Percentiles rank a stretch among this genome's conserved stretches.
Conservation (phyloP, 2,113 vertebrate genomes). For the Mandrillus leucophaeus region DNA sequence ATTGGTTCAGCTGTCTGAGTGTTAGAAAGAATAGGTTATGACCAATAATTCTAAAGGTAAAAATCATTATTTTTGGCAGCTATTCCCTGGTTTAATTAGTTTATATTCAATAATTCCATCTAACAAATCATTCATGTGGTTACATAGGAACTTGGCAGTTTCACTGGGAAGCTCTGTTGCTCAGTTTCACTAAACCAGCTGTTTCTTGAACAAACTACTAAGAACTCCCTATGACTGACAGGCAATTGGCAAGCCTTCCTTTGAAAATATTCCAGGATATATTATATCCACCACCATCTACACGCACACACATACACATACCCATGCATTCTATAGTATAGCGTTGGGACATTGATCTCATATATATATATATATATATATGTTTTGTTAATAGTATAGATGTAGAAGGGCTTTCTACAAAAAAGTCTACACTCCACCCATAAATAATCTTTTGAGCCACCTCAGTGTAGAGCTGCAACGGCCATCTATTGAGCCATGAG, state of each 20-base stretch:
- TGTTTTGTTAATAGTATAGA: neutral
- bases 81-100: constrained; percentile 7
- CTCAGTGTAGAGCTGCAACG: neutral
- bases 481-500: neutral
- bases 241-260: neutral
- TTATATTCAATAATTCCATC: constrained; percentile 34
- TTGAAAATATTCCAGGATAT: constrained; percentile 24
- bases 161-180: neutral
- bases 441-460: neutral
- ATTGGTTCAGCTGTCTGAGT: constrained; percentile 9
- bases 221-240: neutral
- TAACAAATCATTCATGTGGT: constrained; percentile 28
- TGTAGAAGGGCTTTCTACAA: neutral
- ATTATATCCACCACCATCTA: neutral
- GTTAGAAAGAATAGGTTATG: constrained; percentile 3
- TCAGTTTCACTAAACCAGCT: constrained; percentile 41
- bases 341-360: neutral
- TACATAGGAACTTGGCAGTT: constrained; percentile 15
- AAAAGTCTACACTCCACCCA: neutral
- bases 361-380: neutral
- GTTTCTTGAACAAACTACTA: constrained; percentile 7
- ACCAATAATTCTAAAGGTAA: constrained; percentile 51
- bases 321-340: neutral
- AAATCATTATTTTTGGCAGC: constrained; percentile 48
- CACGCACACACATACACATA: neutral